These are phyloP conservation scores for Diarsia dahlii DNA, from an alignment of 2,888 invertebrate species.

Conservation along the genomic window DNA sequence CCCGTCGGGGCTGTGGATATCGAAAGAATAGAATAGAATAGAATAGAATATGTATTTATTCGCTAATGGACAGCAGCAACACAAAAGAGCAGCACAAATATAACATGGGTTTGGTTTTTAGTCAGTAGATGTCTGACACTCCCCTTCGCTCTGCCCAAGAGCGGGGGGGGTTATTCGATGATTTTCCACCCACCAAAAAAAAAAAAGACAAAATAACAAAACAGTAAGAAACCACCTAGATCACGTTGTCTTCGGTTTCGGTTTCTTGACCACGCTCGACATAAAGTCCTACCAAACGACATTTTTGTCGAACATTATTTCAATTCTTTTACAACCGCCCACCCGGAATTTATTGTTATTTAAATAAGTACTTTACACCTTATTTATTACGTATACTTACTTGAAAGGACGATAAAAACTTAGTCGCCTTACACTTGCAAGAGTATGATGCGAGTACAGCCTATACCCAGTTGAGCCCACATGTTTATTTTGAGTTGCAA, in stretches of 20 bases:
- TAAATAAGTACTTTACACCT: neutral
- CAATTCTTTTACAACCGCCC: no score
- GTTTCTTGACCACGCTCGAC: neutral
- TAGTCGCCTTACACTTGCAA: slow-evolving; percentile 89
- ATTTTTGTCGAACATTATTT: neutral
- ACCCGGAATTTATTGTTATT: neutral
- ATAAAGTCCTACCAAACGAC: neutral
- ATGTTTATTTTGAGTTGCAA: slow-evolving; percentile 84
- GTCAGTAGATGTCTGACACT: no score
- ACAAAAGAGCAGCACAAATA: no score
- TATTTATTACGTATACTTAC: slow-evolving; percentile 74
- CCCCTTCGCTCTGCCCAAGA: no score
- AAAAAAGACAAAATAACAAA: no score
- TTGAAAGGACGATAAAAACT: slow-evolving; percentile 85
- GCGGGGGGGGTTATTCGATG: no score
- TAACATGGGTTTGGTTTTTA: no score
- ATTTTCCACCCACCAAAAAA: no score
- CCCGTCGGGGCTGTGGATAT: no score
- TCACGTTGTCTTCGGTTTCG: neutral
- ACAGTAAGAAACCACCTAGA: neutral
- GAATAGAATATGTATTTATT: no score
- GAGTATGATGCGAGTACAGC: slow-evolving; percentile 91
- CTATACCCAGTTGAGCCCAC: slow-evolving; percentile 85
- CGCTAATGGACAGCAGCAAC: no score
- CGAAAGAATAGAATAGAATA: no score